Percentiles rank a stretch among this genome's conserved stretches.
These are phyloP conservation scores for Sebastes umbrosus DNA, from an alignment of 2,797 vertebrate species.

Conservation along the genomic window DNA sequence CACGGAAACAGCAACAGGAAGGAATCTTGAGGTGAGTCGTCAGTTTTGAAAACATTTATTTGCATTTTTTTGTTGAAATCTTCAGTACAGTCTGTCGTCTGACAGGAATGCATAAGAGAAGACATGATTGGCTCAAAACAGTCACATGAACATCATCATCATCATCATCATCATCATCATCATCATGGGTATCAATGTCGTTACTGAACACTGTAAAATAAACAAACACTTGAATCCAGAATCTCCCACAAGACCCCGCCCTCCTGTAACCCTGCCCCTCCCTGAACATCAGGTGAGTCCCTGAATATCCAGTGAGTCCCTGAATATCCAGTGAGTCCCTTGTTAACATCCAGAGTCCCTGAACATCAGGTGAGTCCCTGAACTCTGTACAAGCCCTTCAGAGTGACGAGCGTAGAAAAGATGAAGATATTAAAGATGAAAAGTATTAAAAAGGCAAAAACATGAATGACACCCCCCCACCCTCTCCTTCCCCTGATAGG, in stretches of 20 bases:
- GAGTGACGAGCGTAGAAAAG: slow-evolving; percentile 48
- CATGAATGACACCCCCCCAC: neutral
- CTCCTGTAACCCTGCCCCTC: neutral
- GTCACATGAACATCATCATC: slow-evolving; percentile 89
- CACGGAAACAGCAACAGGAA: neutral
- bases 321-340: too few relatives aligned
- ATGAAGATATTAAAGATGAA: slow-evolving; percentile 21
- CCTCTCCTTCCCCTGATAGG: neutral
- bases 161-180: slow-evolving; percentile 79
- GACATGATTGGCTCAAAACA: slow-evolving; percentile 96
- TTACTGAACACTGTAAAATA: slow-evolving; percentile 34
- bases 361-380: slow-evolving; percentile 11
- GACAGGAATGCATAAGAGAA: slow-evolving; percentile 98
- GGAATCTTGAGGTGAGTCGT: neutral
- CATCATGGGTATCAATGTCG: slow-evolving; percentile 51
- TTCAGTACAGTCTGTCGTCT: slow-evolving; percentile 91
- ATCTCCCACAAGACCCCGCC: slow-evolving; percentile 8
- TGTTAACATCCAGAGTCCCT: neutral
- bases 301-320: too few relatives aligned
- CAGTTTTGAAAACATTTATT: slow-evolving; percentile 77
- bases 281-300: too few relatives aligned
- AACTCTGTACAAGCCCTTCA: slow-evolving; percentile 63
- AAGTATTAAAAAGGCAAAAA: slow-evolving; percentile 50
- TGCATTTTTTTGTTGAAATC: slow-evolving; percentile 85
- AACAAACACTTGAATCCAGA: slow-evolving; percentile 36